Base-by-base conservation (phyloP, 1,140 invertebrate genomes). In the Drosophila simulans region DNA sequence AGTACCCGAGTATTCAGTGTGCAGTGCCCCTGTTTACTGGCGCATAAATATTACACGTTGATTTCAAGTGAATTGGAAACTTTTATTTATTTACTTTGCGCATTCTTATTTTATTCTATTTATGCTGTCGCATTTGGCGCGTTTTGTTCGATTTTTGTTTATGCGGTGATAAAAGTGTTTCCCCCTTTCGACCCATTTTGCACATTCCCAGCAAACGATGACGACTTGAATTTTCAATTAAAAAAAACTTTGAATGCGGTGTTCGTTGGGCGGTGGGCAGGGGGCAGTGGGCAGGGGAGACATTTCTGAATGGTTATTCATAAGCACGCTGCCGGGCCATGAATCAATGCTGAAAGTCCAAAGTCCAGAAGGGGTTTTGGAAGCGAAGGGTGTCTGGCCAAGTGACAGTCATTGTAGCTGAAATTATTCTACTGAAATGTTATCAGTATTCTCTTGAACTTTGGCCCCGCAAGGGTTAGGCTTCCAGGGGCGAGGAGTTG, bases 171-270 rank as follows among this genome's bases (percentile, higher is more conserved):
- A 77, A 77, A 77, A 77, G 49, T 70, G 52, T 48, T 62, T 10
- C 55, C 64, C 43, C 15, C 42, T n/a, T 12, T 57, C n/a, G 35
- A 31, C 27, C 31, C 31, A 31, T 5, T 10, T 13, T 27, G 5
- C 20, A 15, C 42, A 35, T 2, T 22, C 10, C n/a, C 27, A 20
- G 4, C 60, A 12, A 27, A 37, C 70, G 57, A 59, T 58, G 65
- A 79, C 74, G 65, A 64, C 69, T 84, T 85, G 80, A 83, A 68
- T 72, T 86, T 85, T 81, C 82, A 85, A 85, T 86, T 84, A 84
- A 84, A 85, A 84, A 79, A 59, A 59, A 70, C 63, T 70, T 70
- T 70, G 42, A 17, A 70, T 13, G n/a, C 7, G 31, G 7, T 8
- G 27, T 31, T 31, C 7, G 34, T 10, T 34, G 69, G 49, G 15